These are phyloP conservation scores for Orthonevra nobilis DNA, from an alignment of 2,888 invertebrate species.

Conservation along the genomic window DNA sequence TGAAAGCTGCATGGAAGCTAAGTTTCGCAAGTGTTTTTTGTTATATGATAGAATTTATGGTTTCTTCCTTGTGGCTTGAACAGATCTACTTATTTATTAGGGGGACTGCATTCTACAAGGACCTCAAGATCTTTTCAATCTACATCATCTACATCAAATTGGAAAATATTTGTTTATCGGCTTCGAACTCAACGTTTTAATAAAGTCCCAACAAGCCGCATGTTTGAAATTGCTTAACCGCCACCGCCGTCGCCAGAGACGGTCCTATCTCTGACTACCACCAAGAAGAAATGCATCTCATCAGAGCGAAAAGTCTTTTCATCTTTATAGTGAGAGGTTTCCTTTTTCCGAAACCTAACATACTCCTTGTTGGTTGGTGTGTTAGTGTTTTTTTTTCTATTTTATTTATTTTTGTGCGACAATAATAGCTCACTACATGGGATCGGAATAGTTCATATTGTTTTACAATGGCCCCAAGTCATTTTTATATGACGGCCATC, in stretches of 20 bases:
- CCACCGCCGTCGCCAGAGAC: not conserved
- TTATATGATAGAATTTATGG: too few relatives aligned
- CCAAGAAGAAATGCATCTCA: constrained; percentile 23
- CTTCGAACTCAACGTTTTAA: constrained; percentile 13
- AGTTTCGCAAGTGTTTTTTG: too few relatives aligned
- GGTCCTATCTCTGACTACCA: constrained; percentile 2
- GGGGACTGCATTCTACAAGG: too few relatives aligned
- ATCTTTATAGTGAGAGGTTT: constrained; percentile 21
- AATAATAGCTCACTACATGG: constrained; percentile 60
- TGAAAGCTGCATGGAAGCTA: too few relatives aligned
- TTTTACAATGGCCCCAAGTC: constrained; percentile 69
- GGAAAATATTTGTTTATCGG: constrained; percentile 26
- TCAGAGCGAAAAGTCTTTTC: constrained; percentile 31
- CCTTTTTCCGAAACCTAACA: constrained; percentile 28
- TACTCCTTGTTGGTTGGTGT: too few relatives aligned
- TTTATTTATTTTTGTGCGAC: constrained; percentile 12
- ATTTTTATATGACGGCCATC: constrained; percentile 68
- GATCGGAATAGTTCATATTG: constrained; percentile 60
- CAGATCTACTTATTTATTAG: too few relatives aligned
- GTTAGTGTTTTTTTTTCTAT: not conserved
- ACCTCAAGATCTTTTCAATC: too few relatives aligned
- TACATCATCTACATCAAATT: not conserved
- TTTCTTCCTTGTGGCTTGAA: too few relatives aligned
- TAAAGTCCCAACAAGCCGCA: constrained; percentile 12
- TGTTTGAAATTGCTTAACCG: constrained; percentile 14